Percentiles rank a stretch among this genome's conserved stretches.
These are phyloP conservation scores for Donacobius atricapilla DNA, from an alignment of 2,113 vertebrate species.

Conservation along the genomic window DNA sequence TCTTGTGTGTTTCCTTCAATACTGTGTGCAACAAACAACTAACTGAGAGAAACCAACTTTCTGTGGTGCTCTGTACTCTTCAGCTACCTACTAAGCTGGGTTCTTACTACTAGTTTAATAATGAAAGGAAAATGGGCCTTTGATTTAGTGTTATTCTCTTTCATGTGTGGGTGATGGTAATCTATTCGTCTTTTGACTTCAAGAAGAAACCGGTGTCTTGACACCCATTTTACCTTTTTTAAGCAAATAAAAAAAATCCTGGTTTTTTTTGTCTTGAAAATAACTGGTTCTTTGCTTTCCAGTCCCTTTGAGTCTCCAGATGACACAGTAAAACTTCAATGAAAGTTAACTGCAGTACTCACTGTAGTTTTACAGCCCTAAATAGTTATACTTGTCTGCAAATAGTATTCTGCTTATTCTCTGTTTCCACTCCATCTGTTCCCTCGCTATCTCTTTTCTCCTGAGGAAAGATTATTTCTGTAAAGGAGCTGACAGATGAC, in stretches of 20 bases:
- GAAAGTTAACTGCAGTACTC: neutral
- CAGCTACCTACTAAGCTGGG: neutral
- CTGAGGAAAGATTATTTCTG: neutral
- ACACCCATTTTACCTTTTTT: neutral
- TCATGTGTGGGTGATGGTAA: neutral
- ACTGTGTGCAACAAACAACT: neutral
- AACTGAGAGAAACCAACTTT: neutral
- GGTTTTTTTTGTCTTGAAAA: neutral
- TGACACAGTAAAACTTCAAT: neutral
- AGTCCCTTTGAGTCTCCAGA: neutral
- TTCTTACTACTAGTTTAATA: neutral
- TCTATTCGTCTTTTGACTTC: neutral
- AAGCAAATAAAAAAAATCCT: neutral
- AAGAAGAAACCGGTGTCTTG: neutral
- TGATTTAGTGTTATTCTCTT: neutral
- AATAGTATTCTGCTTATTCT: neutral
- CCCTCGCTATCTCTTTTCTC: neutral
- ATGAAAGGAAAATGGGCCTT: neutral
- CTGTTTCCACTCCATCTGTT: conserved; percentile 12
- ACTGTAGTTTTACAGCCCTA: neutral
- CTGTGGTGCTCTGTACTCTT: neutral
- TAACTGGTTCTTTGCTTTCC: neutral
- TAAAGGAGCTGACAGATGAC: neutral
- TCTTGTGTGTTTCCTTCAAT: neutral
- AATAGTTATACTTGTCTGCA: neutral